A percentile compares a stretch with the other conserved stretches of the same genome.
These are phyloP conservation scores for Urocynchramus pylzowi DNA, from an alignment of 2,113 vertebrate species.

Conservation along the genomic window DNA sequence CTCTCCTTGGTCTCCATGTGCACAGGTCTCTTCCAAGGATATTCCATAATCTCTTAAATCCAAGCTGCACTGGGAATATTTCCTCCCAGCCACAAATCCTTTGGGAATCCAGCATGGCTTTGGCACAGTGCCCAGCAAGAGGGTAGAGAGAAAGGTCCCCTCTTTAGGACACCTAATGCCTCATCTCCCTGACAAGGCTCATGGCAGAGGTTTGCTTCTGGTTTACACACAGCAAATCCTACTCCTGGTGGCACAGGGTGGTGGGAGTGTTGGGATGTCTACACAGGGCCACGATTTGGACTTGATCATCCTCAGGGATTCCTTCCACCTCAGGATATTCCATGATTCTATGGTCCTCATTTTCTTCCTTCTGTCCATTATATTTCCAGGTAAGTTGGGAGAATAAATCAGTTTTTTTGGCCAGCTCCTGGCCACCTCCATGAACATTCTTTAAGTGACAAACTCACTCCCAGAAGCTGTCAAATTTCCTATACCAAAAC, in stretches of 20 bases:
- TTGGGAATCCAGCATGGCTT: not conserved
- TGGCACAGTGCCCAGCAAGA: not conserved
- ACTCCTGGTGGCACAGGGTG: not conserved
- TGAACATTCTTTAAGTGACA: not conserved
- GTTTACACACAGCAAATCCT: not conserved
- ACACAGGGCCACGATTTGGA: not conserved
- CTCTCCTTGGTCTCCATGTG: fast-evolving
- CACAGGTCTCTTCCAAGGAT: not conserved
- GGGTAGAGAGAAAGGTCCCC: not conserved
- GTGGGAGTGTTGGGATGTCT: not conserved
- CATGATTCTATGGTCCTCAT: fast-evolving
- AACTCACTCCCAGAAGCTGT: not conserved
- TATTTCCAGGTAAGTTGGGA: fast-evolving
- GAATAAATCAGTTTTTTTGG: not conserved
- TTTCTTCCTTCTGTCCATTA: not conserved
- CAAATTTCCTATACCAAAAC: not conserved
- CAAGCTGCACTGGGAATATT: fast-evolving
- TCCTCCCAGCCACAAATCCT: not conserved
- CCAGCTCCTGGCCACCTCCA: not conserved
- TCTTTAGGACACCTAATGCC: not conserved
- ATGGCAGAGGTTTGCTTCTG: not conserved
- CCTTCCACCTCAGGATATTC: not conserved
- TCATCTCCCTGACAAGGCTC: not conserved
- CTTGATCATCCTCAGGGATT: not conserved
- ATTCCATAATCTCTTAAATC: not conserved